Evolutionary conservation across 1,140 invertebrate genomes (phyloP).

Genomic region (Latrodectus geometricus): DNA sequence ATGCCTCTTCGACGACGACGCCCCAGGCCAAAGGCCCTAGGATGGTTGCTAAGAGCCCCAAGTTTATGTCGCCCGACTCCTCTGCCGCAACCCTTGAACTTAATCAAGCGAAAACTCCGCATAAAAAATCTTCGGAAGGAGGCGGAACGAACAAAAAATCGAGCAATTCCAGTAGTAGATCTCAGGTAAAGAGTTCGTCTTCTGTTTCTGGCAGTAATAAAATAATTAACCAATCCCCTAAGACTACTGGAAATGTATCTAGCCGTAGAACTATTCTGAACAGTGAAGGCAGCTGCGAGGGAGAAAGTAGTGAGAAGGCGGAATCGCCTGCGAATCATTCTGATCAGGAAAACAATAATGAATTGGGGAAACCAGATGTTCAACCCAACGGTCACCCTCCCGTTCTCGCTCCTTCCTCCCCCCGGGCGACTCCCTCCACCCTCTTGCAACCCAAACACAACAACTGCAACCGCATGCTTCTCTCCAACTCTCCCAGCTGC

Average conservation of each 20-base stretch:
- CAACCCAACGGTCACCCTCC: slow-evolving; percentile 13
- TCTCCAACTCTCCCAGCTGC: not conserved
- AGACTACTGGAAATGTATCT: not conserved
- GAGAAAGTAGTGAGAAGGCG: slow-evolving; percentile 6
- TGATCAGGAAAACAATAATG: slow-evolving; percentile 57
- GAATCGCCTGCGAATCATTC: slow-evolving; percentile 51
- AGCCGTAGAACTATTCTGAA: not conserved
- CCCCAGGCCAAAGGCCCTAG: not conserved
- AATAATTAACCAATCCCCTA: not conserved
- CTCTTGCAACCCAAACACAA: slow-evolving; percentile 46
- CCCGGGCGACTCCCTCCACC: not conserved
- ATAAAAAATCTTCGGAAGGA: not conserved
- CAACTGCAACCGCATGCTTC: slow-evolving; percentile 18
- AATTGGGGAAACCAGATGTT: slow-evolving; percentile 26
- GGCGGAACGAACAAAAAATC: not conserved
- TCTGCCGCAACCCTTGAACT: not conserved
- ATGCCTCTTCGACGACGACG: not conserved
- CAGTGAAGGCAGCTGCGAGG: slow-evolving; percentile 13
- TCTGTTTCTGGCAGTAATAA: not conserved
- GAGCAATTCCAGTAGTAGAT: not conserved
- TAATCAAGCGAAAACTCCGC: not conserved
- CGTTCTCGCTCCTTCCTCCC: not conserved
- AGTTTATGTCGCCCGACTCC: not conserved
- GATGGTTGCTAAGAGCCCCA: slow-evolving; percentile 5
- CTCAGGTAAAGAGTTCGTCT: not conserved